Evolutionary conservation across 2,113 vertebrate species (phyloP).

Genomic region (Chlamydotis undulata): DNA sequence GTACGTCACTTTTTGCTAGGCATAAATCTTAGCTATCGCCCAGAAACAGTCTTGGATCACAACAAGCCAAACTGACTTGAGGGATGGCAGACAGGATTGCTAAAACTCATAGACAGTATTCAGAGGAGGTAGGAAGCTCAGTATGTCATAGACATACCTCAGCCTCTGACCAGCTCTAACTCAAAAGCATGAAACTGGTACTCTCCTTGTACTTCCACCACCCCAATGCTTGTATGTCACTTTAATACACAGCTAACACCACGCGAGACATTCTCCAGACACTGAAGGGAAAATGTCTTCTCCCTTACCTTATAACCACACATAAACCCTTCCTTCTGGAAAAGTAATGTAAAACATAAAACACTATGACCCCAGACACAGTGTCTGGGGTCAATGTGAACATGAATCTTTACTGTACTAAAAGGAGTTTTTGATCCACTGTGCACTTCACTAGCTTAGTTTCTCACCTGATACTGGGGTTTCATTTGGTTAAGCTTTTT

Average conservation of each 20-base stretch:
- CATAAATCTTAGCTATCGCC: not conserved
- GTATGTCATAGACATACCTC: not conserved
- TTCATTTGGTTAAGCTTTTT: constrained; percentile 81
- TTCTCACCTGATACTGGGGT: constrained; percentile 82
- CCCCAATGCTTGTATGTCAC: not conserved
- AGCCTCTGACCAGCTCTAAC: not conserved
- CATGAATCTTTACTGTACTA: not conserved
- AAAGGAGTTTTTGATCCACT: not conserved
- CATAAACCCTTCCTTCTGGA: not conserved
- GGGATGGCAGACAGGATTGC: not conserved
- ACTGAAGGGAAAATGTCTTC: not conserved
- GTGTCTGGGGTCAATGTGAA: accelerated
- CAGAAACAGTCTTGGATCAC: not conserved
- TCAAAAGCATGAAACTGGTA: not conserved
- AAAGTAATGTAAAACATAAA: not conserved
- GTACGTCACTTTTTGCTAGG: not conserved
- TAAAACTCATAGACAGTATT: not conserved
- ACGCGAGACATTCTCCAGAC: not conserved
- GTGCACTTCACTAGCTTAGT: not conserved
- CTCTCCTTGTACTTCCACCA: not conserved
- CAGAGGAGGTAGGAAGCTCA: not conserved
- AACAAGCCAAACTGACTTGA: not conserved
- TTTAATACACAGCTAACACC: not conserved
- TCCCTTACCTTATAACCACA: not conserved
- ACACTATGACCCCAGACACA: not conserved